Evolutionary conservation across 2,113 vertebrate species (phyloP).

Genomic region (Eudorcas thomsonii): DNA sequence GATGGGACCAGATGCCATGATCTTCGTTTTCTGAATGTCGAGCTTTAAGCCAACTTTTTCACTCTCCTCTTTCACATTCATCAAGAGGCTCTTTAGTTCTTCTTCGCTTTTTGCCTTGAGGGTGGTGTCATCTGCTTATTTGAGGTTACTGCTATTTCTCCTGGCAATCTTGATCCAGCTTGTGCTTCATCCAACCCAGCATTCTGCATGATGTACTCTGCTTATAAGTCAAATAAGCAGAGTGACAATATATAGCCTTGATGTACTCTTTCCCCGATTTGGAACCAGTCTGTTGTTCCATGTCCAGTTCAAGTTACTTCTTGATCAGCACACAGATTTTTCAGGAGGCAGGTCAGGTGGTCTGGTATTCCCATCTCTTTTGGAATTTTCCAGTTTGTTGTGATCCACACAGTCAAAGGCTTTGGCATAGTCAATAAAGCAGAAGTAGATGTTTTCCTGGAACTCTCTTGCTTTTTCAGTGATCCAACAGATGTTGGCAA

Average conservation of each 20-base stretch:
- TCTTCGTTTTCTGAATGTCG: background rate
- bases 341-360: background rate
- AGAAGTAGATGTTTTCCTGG: background rate
- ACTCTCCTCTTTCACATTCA: background rate
- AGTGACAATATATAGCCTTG: background rate
- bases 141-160: background rate
- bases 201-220: background rate
- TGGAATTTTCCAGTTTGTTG: background rate
- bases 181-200: background rate
- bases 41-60: background rate
- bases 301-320: background rate
- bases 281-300: background rate
- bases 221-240: background rate
- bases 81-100: background rate
- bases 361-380: background rate
- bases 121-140: background rate
- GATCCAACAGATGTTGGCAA: background rate
- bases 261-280: background rate
- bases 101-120: background rate
- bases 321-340: background rate
- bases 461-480: background rate
- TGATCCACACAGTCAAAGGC: background rate
- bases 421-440: background rate
- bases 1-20: background rate
- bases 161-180: background rate